Base-by-base conservation (phyloP, 2,888 invertebrate species). In the Drosophila monieri region DNA sequence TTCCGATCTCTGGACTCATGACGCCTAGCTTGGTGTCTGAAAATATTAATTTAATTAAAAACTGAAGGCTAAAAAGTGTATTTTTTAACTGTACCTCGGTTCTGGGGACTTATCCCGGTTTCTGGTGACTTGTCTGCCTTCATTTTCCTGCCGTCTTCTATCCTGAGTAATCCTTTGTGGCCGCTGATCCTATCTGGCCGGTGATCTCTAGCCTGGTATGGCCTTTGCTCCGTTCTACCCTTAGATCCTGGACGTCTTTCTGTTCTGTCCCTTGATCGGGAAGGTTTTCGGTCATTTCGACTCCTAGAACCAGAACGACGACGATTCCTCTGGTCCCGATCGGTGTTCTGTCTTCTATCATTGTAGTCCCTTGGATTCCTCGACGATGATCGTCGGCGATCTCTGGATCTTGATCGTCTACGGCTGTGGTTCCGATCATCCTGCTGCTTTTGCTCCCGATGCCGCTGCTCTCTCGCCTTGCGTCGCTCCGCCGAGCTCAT, bases 391-490 rank as follows among this genome's bases (percentile, higher is more conserved):
- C 46, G 54, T 5, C 39, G 30, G 12, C 51, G 51, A 1, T 52
- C 51, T 8, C 70, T 77, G 8, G 76, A 55, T 25, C 12, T 23
- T 10, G 65, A 59, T 0, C 60, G 59, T 8, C 47, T 32, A 25
- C 54, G 23, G 27, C 35, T 32, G 21, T 55, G 18, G 32, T 3
- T 25, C 6, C 56, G 64, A 21, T 52, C 39, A 5, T 80, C 70
- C 1, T 60, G 66, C 3, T 67, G 68, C 1, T 55, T 74, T 18
- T 83, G 88, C 14, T 84, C 75, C 14, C 74, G 76, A 47, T 90
- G 90, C 0, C 90, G 77, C 14, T 76, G 75, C 32, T 85, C 81
- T 0, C 89, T 77, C 2, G 84, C 89, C 30, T 68, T 77, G 18
- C 70, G 54, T 0, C 90, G 78, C 27, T 90, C 88, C 0, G 49